Conservation (phyloP, 2,888 invertebrate genomes). For the Eupithecia abbreviata region DNA sequence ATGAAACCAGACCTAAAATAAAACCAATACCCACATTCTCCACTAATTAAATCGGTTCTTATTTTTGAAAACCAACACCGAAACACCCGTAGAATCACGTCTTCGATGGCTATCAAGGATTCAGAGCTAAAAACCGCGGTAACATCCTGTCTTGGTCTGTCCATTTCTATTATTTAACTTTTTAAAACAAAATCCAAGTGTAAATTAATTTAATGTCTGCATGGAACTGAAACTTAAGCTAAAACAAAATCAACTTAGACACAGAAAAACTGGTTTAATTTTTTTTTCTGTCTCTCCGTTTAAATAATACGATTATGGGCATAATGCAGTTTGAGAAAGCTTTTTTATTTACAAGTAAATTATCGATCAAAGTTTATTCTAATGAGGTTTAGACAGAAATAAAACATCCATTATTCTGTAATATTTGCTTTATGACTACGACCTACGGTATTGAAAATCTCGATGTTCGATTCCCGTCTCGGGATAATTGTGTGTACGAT, state of each 20-base stretch:
- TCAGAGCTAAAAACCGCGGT: slow-evolving; percentile 62
- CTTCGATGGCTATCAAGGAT: slow-evolving; percentile 66
- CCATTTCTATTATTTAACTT: slow-evolving; percentile 73
- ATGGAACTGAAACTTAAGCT: slow-evolving; percentile 12
- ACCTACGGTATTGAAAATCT: background rate
- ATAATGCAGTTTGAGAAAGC: too few species aligned
- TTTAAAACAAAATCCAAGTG: slow-evolving; percentile 39
- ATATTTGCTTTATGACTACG: background rate
- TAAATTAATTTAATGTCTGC: background rate
- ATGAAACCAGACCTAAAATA: slow-evolving; percentile 20
- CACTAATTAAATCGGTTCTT: slow-evolving; percentile 32
- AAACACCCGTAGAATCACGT: slow-evolving; percentile 55
- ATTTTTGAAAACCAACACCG: slow-evolving; percentile 43
- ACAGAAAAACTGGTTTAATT: background rate
- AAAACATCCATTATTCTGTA: too few species aligned
- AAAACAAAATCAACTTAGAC: too few species aligned
- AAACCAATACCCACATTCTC: slow-evolving; percentile 12
- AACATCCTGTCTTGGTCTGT: slow-evolving; percentile 75
- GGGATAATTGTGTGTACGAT: too few species aligned
- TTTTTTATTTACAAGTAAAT: background rate
- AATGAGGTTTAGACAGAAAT: too few species aligned
- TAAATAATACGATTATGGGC: too few species aligned
- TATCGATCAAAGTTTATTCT: too few species aligned
- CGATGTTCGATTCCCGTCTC: too few species aligned
- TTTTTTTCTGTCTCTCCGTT: background rate